These are phyloP conservation scores for Phainopepla nitens DNA, from an alignment of 2,113 vertebrate genomes.

Conservation along the genomic window DNA sequence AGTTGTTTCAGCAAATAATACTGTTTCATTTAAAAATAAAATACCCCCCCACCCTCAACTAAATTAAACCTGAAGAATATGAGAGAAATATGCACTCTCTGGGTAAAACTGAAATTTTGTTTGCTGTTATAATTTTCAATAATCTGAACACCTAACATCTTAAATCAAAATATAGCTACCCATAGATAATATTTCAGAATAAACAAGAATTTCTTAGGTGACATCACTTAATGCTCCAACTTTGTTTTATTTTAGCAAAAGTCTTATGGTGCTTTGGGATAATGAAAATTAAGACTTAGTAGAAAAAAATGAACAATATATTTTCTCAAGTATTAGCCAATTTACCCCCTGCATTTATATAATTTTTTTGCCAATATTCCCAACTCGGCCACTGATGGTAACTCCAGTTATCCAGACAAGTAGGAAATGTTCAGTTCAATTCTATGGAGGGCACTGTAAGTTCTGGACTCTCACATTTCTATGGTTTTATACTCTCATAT, in stretches of 20 bases:
- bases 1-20: background rate
- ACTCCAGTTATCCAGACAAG: background rate
- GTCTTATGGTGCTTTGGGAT: background rate
- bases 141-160: background rate
- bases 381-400: background rate
- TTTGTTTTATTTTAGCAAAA: background rate
- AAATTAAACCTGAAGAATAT: background rate
- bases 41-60: background rate
- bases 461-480: background rate
- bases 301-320: background rate
- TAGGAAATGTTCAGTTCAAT: background rate
- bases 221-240: background rate
- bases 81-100: background rate
- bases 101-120: background rate
- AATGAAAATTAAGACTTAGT: background rate
- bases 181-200: background rate
- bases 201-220: background rate
- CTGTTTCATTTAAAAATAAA: background rate
- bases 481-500: background rate
- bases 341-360: background rate
- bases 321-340: background rate
- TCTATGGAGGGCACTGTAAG: background rate
- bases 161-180: background rate
- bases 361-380: background rate
- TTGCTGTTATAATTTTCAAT: background rate